Conservation (phyloP, 2,113 vertebrate genomes). For the Rhinoptilus africanus region DNA sequence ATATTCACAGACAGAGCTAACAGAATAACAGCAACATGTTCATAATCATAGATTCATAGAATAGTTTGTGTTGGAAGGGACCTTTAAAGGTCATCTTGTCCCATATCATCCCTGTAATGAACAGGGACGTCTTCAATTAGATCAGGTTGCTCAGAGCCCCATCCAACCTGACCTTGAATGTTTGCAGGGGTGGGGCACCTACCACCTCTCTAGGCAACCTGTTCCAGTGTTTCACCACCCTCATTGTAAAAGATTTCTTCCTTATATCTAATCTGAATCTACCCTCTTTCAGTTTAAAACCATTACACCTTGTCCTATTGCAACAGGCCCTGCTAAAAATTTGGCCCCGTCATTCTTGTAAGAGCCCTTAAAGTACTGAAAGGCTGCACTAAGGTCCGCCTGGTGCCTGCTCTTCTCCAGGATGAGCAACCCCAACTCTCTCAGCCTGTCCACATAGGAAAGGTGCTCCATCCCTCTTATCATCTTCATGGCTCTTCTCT, state of each 20-base stretch:
- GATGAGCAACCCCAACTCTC: neutral
- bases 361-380: neutral
- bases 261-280: neutral
- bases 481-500: neutral
- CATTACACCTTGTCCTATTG: neutral
- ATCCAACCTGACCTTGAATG: neutral
- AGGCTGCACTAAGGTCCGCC: neutral
- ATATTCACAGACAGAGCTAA: neutral
- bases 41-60: neutral
- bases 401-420: neutral
- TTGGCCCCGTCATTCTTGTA: neutral
- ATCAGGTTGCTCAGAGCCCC: neutral
- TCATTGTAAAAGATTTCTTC: neutral
- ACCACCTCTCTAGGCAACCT: neutral
- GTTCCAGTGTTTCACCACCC: neutral
- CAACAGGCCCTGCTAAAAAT: neutral
- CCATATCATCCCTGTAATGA: neutral
- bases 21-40: neutral
- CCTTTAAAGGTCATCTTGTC: neutral
- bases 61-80: neutral
- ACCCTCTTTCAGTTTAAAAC: neutral
- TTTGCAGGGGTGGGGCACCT: neutral
- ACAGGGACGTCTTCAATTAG: neutral
- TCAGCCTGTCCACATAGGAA: too few relatives aligned
- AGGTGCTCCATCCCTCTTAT: neutral